Conservation (phyloP, 2,888 invertebrate species). For the Himalopsyche japonica region DNA sequence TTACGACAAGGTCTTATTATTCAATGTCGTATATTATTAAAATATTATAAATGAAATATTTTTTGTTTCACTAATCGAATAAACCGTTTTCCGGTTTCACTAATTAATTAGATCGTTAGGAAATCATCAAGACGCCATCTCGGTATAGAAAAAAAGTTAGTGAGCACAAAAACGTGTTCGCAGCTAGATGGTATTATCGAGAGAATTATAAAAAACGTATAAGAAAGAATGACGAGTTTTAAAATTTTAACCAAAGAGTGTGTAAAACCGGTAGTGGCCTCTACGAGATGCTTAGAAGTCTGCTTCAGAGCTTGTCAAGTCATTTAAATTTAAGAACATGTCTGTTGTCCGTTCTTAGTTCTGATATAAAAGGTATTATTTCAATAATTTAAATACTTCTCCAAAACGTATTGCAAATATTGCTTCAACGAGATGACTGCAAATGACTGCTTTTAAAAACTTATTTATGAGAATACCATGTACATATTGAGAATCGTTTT, state of each 20-base stretch:
- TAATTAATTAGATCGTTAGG: not conserved
- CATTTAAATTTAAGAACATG: not conserved
- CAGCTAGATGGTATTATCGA: not conserved
- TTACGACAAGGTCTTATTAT: too few species aligned
- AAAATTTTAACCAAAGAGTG: slow-evolving; percentile 4
- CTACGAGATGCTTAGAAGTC: not conserved
- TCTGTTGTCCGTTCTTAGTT: too few species aligned
- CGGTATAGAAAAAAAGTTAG: not conserved
- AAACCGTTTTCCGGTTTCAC: not conserved
- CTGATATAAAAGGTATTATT: too few species aligned
- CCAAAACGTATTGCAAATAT: too few species aligned
- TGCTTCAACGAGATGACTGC: too few species aligned
- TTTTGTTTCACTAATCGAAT: not conserved
- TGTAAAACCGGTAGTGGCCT: slow-evolving; percentile 30
- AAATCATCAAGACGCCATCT: not conserved
- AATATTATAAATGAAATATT: too few species aligned
- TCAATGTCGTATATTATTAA: too few species aligned
- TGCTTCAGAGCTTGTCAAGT: not conserved
- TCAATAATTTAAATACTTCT: too few species aligned
- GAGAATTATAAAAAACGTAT: not conserved
- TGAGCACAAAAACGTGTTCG: not conserved
- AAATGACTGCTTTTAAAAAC: too few species aligned
- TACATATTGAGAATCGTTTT: too few species aligned
- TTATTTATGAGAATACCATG: too few species aligned
- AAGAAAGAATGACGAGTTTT: not conserved